These are phyloP conservation scores for Cheilosia vulpina DNA, from an alignment of 2,888 invertebrate genomes.

Conservation along the genomic window DNA sequence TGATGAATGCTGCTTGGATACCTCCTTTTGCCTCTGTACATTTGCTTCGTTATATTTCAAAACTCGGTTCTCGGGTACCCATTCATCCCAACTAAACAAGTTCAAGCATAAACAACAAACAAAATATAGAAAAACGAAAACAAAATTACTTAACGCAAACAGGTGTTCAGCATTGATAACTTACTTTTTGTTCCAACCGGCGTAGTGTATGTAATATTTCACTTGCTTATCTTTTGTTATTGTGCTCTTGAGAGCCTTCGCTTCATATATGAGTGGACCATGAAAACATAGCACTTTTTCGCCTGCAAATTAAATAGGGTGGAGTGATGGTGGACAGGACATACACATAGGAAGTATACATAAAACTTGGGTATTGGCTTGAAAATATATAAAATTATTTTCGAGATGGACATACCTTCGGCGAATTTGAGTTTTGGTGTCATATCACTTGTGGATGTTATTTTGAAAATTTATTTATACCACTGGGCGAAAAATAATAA, in stretches of 20 bases:
- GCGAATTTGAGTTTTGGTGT: constrained; percentile 88
- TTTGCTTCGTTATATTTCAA: constrained; percentile 95
- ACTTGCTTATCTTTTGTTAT: constrained; percentile 93
- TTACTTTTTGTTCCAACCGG: constrained; percentile 99
- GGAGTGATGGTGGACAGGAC: background rate
- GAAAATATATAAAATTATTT: constrained; percentile 22
- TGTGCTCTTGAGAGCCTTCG: constrained; percentile 95
- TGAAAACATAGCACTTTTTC: constrained; percentile 97
- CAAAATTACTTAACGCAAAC: constrained; percentile 48
- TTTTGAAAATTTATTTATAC: constrained; percentile 73
- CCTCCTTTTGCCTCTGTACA: constrained; percentile 93
- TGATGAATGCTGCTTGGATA: constrained; percentile 91
- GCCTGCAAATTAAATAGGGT: constrained; percentile 84
- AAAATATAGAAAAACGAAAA: constrained; percentile 38
- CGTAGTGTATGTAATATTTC: constrained; percentile 97
- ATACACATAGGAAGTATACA: background rate
- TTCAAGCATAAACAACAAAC: constrained; percentile 14
- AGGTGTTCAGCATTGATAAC: constrained; percentile 76
- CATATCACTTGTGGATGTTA: constrained; percentile 84
- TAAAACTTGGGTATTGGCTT: constrained; percentile 18
- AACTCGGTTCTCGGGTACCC: constrained; percentile 96
- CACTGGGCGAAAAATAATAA: constrained; percentile 9
- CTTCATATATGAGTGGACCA: constrained; percentile 97
- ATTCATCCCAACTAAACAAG: constrained; percentile 91
- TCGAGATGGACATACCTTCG: constrained; percentile 85